Base-by-base conservation (phyloP, 2,113 vertebrate genomes). In the Morone saxatilis region DNA sequence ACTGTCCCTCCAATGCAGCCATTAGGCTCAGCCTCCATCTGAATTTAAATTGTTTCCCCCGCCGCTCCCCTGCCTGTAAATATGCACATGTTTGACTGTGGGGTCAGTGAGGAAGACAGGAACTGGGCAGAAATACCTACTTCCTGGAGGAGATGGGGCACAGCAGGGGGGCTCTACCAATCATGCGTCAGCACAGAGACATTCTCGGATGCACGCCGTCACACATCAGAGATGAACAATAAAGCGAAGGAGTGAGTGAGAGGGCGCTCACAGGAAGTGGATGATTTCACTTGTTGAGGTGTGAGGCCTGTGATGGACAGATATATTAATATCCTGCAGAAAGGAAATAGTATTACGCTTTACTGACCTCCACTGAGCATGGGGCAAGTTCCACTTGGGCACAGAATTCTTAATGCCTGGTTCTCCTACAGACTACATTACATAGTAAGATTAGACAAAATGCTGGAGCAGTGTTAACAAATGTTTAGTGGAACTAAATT, bases 81-180 rank as follows among this genome's bases (percentile, higher is more conserved):
- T 94, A 95, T 95, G 94, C 89, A 92, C 94, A 94, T 94, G 92
- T 94, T 95, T 95, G 92, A 95, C 94, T 86, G 91, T 1, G 61
- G 73, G 94, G 94, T 95, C 93, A 89, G 73, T 7, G 22, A 85
- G 77, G 84, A 81, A 91, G 88, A 87, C 80, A 83, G 89, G 78
- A 89, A 89, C 78, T 51, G 66, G 75, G 89, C 80, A 80, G 90
- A 91, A 89, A 90, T 83, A 71, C 74, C 87, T 75, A 87, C 91
- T 91, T 93, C 91, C 90, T 88, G 90, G 68, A 88, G 84, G 60
- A 85, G 89, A 88, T 54, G 31, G 25, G 31, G 14, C 68, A 6
- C 83, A 61, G 84, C 79, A 47, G 79, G 81, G 80, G 75, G 73
- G 57, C 80, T 73, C 87, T 66, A 62, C 85, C 92, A 92, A 94